Percentiles rank a stretch among this genome's conserved stretches.
Evolutionary conservation across 2,113 vertebrate species (phyloP).

Genomic region (Thunnus maccoyii): DNA sequence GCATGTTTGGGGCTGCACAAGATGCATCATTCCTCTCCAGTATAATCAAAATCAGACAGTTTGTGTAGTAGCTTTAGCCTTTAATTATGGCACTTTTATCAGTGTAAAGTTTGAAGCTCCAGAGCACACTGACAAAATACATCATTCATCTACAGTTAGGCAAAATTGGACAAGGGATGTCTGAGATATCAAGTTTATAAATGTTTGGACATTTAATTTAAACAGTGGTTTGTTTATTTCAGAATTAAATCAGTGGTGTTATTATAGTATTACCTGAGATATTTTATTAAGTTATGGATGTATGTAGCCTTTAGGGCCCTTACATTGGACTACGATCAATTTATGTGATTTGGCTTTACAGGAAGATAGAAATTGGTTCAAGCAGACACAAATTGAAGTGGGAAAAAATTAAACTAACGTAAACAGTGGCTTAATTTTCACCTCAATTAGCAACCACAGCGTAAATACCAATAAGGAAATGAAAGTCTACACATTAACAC

Average conservation of each 20-base stretch:
- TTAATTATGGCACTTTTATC: slow-evolving; percentile 55
- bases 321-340: background rate
- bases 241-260: background rate
- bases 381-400: background rate
- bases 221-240: background rate
- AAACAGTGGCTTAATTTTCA: slow-evolving; percentile 28
- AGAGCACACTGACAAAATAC: slow-evolving; percentile 22
- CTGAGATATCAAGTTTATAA: slow-evolving; percentile 21
- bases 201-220: background rate
- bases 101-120: slow-evolving; percentile 34
- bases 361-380: background rate
- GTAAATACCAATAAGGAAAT: slow-evolving; percentile 28
- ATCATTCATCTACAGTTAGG: background rate
- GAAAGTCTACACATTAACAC: slow-evolving; percentile 9
- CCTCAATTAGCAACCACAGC: slow-evolving; percentile 19
- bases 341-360: background rate
- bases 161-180: slow-evolving; percentile 14
- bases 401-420: background rate
- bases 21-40: slow-evolving; percentile 27
- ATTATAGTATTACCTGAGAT: background rate
- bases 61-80: slow-evolving; percentile 37
- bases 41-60: slow-evolving; percentile 55
- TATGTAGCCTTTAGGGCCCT: background rate
- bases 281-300: background rate
- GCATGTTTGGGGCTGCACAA: slow-evolving; percentile 21